These are phyloP conservation scores for Lymantria monacha DNA, from an alignment of 2,888 invertebrate species.

Conservation along the genomic window DNA sequence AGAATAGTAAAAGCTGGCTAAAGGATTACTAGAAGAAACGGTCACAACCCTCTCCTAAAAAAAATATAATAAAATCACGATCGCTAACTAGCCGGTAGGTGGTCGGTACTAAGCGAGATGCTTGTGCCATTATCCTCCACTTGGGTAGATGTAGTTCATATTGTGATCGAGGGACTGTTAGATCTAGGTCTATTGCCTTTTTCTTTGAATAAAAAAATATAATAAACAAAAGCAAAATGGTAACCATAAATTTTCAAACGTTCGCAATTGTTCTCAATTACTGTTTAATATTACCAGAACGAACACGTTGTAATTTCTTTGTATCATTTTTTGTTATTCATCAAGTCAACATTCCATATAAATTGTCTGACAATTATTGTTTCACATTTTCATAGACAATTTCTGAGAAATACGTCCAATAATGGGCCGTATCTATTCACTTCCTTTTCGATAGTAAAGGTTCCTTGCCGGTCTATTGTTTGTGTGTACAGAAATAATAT, in stretches of 20 bases:
- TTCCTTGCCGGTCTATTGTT: conserved; percentile 62
- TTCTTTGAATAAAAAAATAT: too few species aligned
- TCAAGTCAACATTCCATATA: conserved; percentile 48
- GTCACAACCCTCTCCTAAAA: too few species aligned
- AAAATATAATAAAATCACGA: too few species aligned
- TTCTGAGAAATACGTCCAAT: conserved; percentile 64
- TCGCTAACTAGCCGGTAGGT: too few species aligned
- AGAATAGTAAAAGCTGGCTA: too few species aligned
- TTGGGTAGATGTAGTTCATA: too few species aligned
- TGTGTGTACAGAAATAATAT: conserved; percentile 67
- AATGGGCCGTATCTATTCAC: conserved; percentile 69
- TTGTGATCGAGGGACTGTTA: too few species aligned
- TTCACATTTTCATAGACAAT: conserved; percentile 53
- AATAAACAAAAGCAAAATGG: too few species aligned
- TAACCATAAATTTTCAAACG: neutral
- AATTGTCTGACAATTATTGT: conserved; percentile 53
- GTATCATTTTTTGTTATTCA: conserved; percentile 28
- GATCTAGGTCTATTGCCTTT: too few species aligned
- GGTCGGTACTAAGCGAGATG: too few species aligned
- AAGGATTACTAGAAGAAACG: too few species aligned
- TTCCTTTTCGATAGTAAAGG: conserved; percentile 75
- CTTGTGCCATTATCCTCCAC: too few species aligned
- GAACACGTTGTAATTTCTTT: conserved; percentile 24
- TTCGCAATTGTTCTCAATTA: neutral
- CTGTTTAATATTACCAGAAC: neutral